Percentiles rank a stretch among this genome's conserved stretches.
Evolutionary conservation across 2,888 invertebrate species (phyloP).

Genomic region (Agrotis clavis): DNA sequence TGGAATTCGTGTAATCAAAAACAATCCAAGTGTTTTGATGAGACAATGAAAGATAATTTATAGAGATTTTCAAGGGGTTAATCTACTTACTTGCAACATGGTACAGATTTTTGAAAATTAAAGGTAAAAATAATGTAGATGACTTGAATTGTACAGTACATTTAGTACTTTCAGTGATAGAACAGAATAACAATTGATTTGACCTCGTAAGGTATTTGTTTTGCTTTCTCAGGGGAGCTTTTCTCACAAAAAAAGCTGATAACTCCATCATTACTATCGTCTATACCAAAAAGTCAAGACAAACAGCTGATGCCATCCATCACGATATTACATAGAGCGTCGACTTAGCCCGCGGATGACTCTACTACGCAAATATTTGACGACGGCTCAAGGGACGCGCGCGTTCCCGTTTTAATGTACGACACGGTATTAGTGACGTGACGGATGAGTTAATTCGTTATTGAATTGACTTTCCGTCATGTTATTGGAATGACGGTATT

Average conservation of each 20-base stretch:
- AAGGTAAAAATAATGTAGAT: background rate
- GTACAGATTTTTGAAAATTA: background rate
- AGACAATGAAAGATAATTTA: background rate
- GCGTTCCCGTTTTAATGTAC: conserved; percentile 65
- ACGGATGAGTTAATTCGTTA: background rate
- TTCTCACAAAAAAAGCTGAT: conserved; percentile 50
- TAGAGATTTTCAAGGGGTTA: background rate
- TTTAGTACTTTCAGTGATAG: background rate
- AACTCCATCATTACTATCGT: conserved; percentile 49
- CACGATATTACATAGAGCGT: conserved; percentile 82
- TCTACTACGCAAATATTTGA: conserved; percentile 87
- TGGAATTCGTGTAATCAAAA: too few relatives aligned
- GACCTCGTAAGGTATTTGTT: background rate
- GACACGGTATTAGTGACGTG: conserved; percentile 44
- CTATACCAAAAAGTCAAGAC: conserved; percentile 60
- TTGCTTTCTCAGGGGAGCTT: background rate
- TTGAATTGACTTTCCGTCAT: too few relatives aligned
- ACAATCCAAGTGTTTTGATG: background rate
- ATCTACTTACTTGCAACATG: background rate
- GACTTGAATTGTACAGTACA: background rate
- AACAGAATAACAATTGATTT: background rate
- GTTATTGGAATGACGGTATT: too few relatives aligned
- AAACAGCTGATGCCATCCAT: conserved; percentile 80
- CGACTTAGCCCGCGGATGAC: conserved; percentile 83
- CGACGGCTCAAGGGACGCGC: conserved; percentile 72